Percentiles rank a stretch among this genome's conserved stretches.
These are phyloP conservation scores for Sycophila sp. DNA, from an alignment of 1,140 invertebrate species.

Conservation along the genomic window DNA sequence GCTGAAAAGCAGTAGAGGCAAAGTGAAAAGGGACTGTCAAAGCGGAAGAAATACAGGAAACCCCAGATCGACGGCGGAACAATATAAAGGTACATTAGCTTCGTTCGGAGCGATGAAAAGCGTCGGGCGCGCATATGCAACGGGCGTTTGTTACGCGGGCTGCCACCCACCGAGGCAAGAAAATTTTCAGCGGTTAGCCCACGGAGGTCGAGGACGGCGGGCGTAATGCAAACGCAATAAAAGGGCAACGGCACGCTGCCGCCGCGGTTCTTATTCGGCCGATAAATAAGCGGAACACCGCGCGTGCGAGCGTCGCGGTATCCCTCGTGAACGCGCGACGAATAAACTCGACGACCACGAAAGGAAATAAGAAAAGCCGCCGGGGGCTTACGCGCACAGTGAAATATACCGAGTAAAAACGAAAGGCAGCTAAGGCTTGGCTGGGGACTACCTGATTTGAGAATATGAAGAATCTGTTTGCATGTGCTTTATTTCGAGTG, in stretches of 20 bases:
- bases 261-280: neutral
- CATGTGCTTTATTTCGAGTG: too few relatives aligned
- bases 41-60: neutral
- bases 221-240: neutral
- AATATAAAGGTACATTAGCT: slow-evolving; percentile 19
- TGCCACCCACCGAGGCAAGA: too few relatives aligned
- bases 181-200: slow-evolving; percentile 14
- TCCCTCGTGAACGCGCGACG: neutral
- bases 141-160: neutral
- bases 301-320: too few relatives aligned
- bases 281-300: neutral
- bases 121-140: neutral
- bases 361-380: too few relatives aligned
- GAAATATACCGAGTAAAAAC: too few relatives aligned
- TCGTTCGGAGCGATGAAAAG: neutral
- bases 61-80: too few relatives aligned
- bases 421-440: too few relatives aligned
- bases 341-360: neutral
- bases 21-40: too few relatives aligned
- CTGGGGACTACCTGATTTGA: too few relatives aligned
- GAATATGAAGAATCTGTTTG: too few relatives aligned
- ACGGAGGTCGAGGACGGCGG: too few relatives aligned
- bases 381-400: too few relatives aligned
- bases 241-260: neutral
- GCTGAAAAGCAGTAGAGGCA: neutral